These are phyloP conservation scores for Sebastolobus altivelis DNA, from an alignment of 2,797 vertebrate species.

Conservation along the genomic window DNA sequence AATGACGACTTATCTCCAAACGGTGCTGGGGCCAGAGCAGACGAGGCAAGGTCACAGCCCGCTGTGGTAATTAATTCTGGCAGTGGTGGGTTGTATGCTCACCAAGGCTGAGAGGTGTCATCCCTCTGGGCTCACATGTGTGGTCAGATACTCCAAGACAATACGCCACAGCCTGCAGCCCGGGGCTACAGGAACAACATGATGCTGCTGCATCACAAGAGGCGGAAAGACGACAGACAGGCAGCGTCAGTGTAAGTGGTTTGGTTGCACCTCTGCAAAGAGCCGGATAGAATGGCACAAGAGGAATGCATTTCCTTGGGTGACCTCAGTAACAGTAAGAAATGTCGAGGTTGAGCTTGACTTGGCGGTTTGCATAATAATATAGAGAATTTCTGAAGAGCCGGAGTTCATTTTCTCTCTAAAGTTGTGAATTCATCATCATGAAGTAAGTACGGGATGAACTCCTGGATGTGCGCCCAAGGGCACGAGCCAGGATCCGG, in stretches of 20 bases:
- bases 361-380: slow-evolving; percentile 49
- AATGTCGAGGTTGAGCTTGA: slow-evolving; percentile 40
- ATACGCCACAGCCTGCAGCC: slow-evolving; percentile 20
- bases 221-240: slow-evolving; percentile 17
- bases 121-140: slow-evolving; percentile 57
- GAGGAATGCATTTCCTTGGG: slow-evolving; percentile 24
- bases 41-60: slow-evolving; percentile 56
- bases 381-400: slow-evolving; percentile 62
- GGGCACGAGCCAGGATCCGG: slow-evolving; percentile 68
- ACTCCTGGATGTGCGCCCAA: slow-evolving; percentile 72
- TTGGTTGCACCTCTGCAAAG: slow-evolving; percentile 21
- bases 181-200: slow-evolving; percentile 22
- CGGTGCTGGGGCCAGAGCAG: slow-evolving; percentile 34
- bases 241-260: slow-evolving; percentile 28
- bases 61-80: slow-evolving; percentile 74
- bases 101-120: slow-evolving; percentile 46
- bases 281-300: slow-evolving; percentile 20
- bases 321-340: slow-evolving; percentile 14
- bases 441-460: slow-evolving; percentile 64
- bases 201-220: slow-evolving; percentile 38
- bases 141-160: slow-evolving; percentile 49
- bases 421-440: slow-evolving; percentile 69
- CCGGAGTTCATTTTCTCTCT: slow-evolving; percentile 60
- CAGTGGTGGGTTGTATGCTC: slow-evolving; percentile 51
- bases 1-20: slow-evolving; percentile 71